A percentile compares a stretch with the other conserved stretches of the same genome.
These are phyloP conservation scores for Acleris cristana DNA, from an alignment of 2,888 invertebrate species.

Conservation along the genomic window DNA sequence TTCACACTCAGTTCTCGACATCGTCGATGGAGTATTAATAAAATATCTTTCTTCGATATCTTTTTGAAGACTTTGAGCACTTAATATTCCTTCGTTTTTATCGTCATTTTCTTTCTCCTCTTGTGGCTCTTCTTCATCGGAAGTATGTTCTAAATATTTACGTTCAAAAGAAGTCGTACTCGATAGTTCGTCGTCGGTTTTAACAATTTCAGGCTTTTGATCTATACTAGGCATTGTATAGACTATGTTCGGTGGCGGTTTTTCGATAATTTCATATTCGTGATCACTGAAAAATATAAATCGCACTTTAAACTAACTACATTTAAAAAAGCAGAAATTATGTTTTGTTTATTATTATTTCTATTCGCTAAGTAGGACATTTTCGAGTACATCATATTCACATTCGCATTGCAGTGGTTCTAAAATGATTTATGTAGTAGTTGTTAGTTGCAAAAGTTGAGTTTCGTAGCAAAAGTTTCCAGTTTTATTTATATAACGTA, in stretches of 20 bases:
- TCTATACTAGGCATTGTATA: conserved; percentile 69
- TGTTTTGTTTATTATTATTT: neutral
- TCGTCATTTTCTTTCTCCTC: conserved; percentile 65
- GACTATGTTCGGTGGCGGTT: conserved; percentile 81
- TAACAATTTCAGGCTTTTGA: conserved; percentile 62
- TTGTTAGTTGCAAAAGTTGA: conserved; percentile 59
- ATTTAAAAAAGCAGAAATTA: neutral
- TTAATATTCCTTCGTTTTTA: conserved; percentile 59
- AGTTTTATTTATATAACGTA: conserved; percentile 73
- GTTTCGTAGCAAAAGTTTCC: conserved; percentile 59
- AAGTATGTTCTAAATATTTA: conserved; percentile 77
- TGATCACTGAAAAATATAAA: conserved; percentile 89
- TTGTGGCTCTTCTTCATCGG: conserved; percentile 73
- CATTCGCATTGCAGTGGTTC: conserved; percentile 50
- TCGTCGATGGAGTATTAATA: conserved; percentile 82
- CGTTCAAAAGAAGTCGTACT: conserved; percentile 79
- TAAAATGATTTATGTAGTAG: conserved; percentile 37
- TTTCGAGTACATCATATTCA: conserved; percentile 23
- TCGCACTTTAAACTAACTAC: neutral
- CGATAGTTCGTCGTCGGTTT: conserved; percentile 79
- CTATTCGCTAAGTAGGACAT: neutral
- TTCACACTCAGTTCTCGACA: conserved; percentile 86
- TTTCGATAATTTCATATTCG: conserved; percentile 95
- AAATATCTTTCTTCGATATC: conserved; percentile 86
- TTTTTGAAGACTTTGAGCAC: conserved; percentile 84